phyloP scores from a whole-genome alignment of 2,113 vertebrate genomes.

The Chunga burmeisteri region DNA sequence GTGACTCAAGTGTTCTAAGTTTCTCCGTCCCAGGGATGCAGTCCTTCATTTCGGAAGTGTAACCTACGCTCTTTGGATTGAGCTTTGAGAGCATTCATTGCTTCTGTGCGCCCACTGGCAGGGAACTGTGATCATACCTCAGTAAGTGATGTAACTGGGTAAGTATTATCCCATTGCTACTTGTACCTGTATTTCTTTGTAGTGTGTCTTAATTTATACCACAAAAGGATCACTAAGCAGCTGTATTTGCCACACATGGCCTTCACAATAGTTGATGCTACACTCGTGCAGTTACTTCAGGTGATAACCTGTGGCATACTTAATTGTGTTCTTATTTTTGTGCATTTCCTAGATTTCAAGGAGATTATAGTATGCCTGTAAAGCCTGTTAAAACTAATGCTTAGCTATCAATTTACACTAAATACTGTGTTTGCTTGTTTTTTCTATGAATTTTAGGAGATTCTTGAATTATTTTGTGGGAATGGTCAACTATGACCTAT shows the following conservation, averaged over 20 bases:
- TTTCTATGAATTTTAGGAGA: not conserved
- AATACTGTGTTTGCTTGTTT: not conserved
- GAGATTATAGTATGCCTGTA: not conserved
- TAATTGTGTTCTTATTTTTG: accelerated
- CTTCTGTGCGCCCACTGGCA: not conserved
- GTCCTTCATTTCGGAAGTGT: not conserved
- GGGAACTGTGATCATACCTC: not conserved
- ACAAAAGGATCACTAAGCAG: not conserved
- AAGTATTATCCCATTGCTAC: accelerated
- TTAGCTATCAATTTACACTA: not conserved
- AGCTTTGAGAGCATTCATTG: not conserved
- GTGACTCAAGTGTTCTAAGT: not conserved
- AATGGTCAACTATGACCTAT: not conserved
- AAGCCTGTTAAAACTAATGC: not conserved
- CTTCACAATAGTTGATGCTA: not conserved
- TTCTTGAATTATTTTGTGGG: not conserved
- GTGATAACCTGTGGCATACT: not conserved
- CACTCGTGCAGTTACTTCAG: not conserved
- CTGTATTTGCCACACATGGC: not conserved
- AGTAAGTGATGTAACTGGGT: not conserved
- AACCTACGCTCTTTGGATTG: accelerated
- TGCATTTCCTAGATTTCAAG: not conserved
- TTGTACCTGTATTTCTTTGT: not conserved
- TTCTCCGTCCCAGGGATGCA: not conserved
- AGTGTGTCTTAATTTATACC: not conserved